Evolutionary conservation across 2,113 vertebrate species (phyloP).

Genomic region (Microcebus jonahi): DNA sequence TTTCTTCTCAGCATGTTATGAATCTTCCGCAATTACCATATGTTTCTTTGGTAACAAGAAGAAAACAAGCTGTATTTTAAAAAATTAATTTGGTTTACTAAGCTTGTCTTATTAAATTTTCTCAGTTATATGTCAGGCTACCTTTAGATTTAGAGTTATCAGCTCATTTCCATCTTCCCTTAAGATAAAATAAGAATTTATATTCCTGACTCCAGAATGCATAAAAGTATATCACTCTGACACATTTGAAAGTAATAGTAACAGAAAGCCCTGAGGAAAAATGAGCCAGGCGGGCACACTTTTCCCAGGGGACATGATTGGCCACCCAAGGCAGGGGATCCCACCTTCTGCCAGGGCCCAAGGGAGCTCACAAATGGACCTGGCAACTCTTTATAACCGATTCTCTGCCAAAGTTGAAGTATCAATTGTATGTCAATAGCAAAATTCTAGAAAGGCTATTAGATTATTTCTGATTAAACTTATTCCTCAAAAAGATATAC

Average conservation of each 20-base stretch:
- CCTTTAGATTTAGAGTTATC: neutral
- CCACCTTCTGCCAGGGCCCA: neutral
- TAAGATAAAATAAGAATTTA: neutral
- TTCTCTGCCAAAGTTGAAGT: neutral
- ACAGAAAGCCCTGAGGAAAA: neutral
- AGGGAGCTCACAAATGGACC: neutral
- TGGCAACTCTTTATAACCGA: neutral
- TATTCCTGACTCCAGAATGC: neutral
- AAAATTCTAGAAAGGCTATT: neutral
- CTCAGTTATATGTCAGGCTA: neutral
- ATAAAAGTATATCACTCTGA: neutral
- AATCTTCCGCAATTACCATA: neutral
- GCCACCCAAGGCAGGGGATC: too few relatives aligned
- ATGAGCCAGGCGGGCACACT: neutral
- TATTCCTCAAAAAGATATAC: constrained; percentile 7
- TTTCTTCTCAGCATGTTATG: neutral
- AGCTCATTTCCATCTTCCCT: neutral
- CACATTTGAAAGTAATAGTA: neutral
- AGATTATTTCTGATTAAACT: neutral
- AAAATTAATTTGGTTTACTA: neutral
- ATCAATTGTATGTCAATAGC: neutral
- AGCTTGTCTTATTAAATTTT: neutral
- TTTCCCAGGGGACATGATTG: neutral
- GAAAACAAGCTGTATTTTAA: neutral
- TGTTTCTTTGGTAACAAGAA: neutral